Percentiles rank a stretch among this genome's conserved stretches.
Evolutionary conservation across 2,888 invertebrate species (phyloP).

Genomic region (Clunio marinus): DNA sequence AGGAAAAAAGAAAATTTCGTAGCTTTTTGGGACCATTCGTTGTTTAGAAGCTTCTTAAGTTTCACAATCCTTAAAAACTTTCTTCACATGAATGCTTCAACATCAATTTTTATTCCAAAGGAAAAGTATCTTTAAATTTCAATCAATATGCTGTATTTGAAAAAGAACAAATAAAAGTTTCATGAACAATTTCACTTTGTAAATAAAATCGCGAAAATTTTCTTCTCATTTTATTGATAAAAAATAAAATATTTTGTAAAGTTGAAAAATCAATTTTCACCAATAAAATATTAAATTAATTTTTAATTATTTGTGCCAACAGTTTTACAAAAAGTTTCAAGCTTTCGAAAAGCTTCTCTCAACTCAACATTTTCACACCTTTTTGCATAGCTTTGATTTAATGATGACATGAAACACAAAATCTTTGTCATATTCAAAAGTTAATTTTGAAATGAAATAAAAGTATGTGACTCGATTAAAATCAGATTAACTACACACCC

Average conservation of each 20-base stretch:
- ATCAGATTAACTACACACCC: neutral
- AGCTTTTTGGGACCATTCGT: constrained; percentile 35
- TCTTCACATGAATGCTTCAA: constrained; percentile 2
- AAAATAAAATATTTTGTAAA: neutral
- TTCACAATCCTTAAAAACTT: constrained; percentile 2
- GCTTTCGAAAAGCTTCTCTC: constrained; percentile 8
- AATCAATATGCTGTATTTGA: too few species aligned
- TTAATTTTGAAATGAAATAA: too few species aligned
- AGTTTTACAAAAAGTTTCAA: neutral
- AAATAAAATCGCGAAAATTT: neutral
- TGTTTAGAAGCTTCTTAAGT: constrained; percentile 1
- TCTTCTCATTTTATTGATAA: neutral
- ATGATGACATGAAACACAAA: neutral
- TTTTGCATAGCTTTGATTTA: neutral
- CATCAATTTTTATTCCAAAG: neutral
- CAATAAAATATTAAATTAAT: neutral
- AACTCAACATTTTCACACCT: too few species aligned
- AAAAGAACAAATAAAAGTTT: neutral
- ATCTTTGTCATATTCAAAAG: too few species aligned
- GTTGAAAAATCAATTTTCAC: neutral
- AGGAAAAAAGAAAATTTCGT: constrained; percentile 1
- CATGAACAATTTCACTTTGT: neutral
- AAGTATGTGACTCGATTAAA: too few species aligned
- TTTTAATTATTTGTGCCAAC: constrained; percentile 34
- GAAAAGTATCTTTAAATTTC: neutral